These are phyloP conservation scores for Rhinogobio ventralis DNA, from an alignment of 2,797 vertebrate species.

Conservation along the genomic window DNA sequence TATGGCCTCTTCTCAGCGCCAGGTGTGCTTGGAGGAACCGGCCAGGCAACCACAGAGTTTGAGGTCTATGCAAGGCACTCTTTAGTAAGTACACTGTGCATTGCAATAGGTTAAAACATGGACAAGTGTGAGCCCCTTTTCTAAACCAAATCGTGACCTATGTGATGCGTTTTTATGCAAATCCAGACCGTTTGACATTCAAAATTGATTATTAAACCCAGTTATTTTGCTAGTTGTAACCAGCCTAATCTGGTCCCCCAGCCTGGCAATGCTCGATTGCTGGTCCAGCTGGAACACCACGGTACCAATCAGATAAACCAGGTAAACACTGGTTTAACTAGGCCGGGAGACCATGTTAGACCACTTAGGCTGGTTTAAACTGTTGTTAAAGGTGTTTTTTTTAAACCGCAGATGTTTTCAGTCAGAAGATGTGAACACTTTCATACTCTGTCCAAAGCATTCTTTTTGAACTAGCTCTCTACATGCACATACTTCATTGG, in stretches of 20 bases:
- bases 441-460: background rate
- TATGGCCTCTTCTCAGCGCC: slow-evolving; percentile 91
- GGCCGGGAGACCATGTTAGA: no score
- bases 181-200: background rate
- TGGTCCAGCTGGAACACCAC: background rate
- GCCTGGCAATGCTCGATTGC: background rate
- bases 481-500: slow-evolving; percentile 21
- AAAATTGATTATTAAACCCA: background rate
- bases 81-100: slow-evolving; percentile 82
- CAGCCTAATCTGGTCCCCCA: background rate
- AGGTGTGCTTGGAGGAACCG: slow-evolving; percentile 86
- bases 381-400: background rate
- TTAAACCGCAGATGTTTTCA: slow-evolving; percentile 3
- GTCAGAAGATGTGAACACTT: background rate
- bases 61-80: slow-evolving; percentile 91
- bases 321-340: background rate
- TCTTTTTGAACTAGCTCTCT: background rate
- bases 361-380: background rate
- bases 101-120: slow-evolving; percentile 17
- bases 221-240: background rate
- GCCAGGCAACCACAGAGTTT: slow-evolving; percentile 87
- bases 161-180: background rate
- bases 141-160: background rate
- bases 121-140: background rate
- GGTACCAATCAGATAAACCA: background rate